phyloP scores from a whole-genome alignment of 2,113 vertebrate genomes.

The Otolemur garnettii region DNA sequence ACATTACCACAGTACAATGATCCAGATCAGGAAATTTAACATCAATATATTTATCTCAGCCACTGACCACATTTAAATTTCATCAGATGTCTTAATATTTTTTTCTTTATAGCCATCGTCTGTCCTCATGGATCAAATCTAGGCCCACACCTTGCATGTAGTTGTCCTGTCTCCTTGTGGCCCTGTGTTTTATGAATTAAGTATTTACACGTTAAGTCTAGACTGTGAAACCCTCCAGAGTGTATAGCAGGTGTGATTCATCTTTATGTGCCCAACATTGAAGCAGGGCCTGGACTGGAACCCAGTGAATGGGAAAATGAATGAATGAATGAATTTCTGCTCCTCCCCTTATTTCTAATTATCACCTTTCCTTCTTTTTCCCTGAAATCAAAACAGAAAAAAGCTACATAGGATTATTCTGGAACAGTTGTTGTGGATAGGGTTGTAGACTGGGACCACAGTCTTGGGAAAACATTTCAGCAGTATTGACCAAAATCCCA shows the following conservation, averaged over 20 bases:
- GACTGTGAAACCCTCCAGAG: background rate
- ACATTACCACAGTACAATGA: background rate
- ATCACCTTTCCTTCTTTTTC: background rate
- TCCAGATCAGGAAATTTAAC: background rate
- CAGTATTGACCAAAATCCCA: background rate
- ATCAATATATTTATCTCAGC: background rate
- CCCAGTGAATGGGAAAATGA: background rate
- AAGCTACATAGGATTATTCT: constrained; percentile 17
- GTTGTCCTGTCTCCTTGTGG: background rate
- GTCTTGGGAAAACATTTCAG: constrained; percentile 54
- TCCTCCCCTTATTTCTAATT: background rate
- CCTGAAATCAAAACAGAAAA: constrained; percentile 63
- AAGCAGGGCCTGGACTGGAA: constrained; percentile 7
- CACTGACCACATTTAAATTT: background rate
- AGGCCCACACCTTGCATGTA: background rate
- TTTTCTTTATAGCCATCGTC: constrained; percentile 34
- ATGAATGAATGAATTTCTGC: background rate
- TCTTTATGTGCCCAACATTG: background rate
- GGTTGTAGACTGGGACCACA: background rate
- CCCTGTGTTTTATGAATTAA: constrained; percentile 47
- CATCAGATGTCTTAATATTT: background rate
- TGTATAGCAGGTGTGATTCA: background rate
- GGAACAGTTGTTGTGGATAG: constrained; percentile 45
- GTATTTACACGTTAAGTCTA: background rate
- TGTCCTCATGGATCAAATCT: constrained; percentile 36